Base-by-base conservation (phyloP, 2,888 invertebrate genomes). In the Drosophila niveifrons region DNA sequence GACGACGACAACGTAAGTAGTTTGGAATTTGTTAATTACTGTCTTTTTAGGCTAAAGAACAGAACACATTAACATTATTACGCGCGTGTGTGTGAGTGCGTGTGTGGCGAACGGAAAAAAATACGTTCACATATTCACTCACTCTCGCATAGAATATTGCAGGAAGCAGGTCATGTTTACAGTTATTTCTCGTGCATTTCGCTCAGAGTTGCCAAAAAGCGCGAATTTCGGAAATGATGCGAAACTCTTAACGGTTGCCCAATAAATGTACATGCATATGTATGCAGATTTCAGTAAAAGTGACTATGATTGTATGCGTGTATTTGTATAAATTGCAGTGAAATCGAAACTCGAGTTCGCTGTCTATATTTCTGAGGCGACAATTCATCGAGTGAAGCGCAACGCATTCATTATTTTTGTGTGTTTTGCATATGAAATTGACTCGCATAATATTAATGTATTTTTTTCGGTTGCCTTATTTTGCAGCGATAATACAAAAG, bases 1-100 rank as follows among this genome's bases (percentile, higher is more conserved):
- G 89, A 83, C 89, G 89, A 83, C 83, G 72, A 75, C 78, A 86
- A 89, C 89, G 83, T 83, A 84, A 83, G 83, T 83, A 71, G 72
- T 41, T 81, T 83, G 75, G 75, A 78, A 78, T 83, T 83, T 70
- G 48, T 72, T 86, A 80, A 86, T 78, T 81, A 52, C 59, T 52
- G 50, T 64, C 36, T 17, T 48, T 68, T 44, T 48, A 28, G 31
- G 46, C 43, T 36, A 23, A 68, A 66, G 66, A 72, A 65, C 43
- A 72, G 64, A 36, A 17, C 36, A 13, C 34, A 53, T 46, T 47
- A 52, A n/a, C 36, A n/a, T 36, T 36, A 34, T 11, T 36, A 23
- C 23, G 2, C 23, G 36, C n/a, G 36, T n/a, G 36, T 31, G 31
- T 10, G 10, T 31, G 10, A 31, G 6, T 75, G 52, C 41, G 64